A percentile compares a stretch with the other conserved stretches of the same genome.
phyloP scores from a whole-genome alignment of 2,113 vertebrate species.

The Phoxinus phoxinus region DNA sequence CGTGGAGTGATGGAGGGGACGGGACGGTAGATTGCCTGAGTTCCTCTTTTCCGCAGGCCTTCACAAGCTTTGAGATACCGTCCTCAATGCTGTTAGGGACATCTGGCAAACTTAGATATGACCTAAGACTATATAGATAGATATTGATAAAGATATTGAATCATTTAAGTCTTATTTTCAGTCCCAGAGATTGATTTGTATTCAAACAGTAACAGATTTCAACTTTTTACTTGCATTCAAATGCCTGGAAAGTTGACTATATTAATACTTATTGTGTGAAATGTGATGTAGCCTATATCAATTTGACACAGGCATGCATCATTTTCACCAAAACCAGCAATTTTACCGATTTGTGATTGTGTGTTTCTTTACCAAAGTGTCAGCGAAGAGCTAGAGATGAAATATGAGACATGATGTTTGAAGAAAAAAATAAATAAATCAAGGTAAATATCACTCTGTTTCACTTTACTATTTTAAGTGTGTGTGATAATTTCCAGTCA shows the following conservation, averaged over 20 bases:
- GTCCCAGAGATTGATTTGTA: not conserved
- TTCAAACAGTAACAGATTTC: not conserved
- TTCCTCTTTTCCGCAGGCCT: not conserved
- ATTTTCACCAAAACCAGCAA: not conserved
- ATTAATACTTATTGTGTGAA: not conserved
- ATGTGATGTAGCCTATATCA: too few species aligned
- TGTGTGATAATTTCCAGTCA: not conserved
- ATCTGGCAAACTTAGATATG: not conserved
- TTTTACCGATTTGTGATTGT: not conserved
- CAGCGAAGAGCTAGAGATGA: not conserved
- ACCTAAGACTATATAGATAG: not conserved
- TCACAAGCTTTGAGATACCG: not conserved
- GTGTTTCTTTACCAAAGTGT: not conserved
- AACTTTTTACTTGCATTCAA: not conserved
- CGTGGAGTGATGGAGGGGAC: conserved; percentile 11
- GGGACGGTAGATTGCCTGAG: conserved; percentile 37
- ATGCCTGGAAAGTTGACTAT: not conserved
- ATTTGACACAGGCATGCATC: too few species aligned
- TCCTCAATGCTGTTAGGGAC: not conserved
- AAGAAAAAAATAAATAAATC: not conserved
- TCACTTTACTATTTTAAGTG: not conserved
- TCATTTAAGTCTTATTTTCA: not conserved
- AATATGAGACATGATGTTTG: not conserved
- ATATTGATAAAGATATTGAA: too few species aligned
- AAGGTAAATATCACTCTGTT: not conserved